Evolutionary conservation across 2,888 invertebrate genomes (phyloP), one percentile per base, ranked within the genome.

Genomic region (Cremastinae sp.): DNA sequence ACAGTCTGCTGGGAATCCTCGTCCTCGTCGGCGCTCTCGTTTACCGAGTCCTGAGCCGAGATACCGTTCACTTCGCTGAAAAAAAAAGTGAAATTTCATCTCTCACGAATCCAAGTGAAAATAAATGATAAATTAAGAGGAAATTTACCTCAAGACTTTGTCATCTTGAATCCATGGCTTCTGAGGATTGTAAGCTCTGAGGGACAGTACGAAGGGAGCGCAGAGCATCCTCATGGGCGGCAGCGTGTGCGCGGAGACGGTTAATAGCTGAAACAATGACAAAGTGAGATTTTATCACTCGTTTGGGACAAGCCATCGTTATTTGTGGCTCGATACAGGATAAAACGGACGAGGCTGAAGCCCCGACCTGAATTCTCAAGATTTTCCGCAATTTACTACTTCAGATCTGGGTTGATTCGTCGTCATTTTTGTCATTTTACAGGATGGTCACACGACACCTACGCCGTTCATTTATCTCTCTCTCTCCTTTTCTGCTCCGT

Each of bases 151-250:
- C n/a, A 62, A 9, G 20, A 65, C 45, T 51, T 80, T 82, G 18
- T 81, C 78, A 14, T 83, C 81, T 22, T 56, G 53, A 14, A 80
- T 58, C 66, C 81, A 77, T 53, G 68, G 72, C 70, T 80, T 83
- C 16, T 69, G 76, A 0, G 78, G 41, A 16, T 80, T 70, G 58
- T 83, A 79, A 8, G 79, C 71, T 34, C 84, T 79, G 51, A 90
- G 75, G 22, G 89, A 88, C 41, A 86, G 79, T 7, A 91, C 80
- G 74, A 90, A 89, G 18, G 90, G 84, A 53, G 83, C 82, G 73
- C 90, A 90, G 4, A 90, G 81, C 70, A 89, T 81, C 73, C 85
- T 86, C 84, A 90, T 86, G 1, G 90, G 87, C 53, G 90, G 90
- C 77, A 91, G 82, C 1, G 90, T 90, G 70, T 90, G 90, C 14